Evolutionary conservation across 2,797 vertebrate species (phyloP).

Genomic region (Melanotaenia trifasciata): DNA sequence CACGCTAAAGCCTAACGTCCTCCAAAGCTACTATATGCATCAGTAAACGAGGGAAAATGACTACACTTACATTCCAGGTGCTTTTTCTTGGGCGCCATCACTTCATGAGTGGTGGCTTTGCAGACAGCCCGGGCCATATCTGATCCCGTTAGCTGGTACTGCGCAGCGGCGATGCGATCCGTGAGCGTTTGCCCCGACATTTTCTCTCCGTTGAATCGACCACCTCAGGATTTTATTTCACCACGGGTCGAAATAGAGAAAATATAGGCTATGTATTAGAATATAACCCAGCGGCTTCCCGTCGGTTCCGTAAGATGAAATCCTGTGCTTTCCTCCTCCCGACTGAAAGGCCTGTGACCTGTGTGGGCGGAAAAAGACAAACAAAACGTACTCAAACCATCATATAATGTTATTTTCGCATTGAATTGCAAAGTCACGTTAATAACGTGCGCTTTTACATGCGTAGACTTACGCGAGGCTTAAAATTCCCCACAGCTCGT

Average conservation of each 20-base stretch:
- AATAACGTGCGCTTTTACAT: slow-evolving; percentile 41
- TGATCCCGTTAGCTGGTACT: slow-evolving; percentile 99
- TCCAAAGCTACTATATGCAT: slow-evolving; percentile 9
- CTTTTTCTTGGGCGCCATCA: slow-evolving; percentile 99
- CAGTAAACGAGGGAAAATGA: slow-evolving; percentile 10
- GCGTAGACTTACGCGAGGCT: slow-evolving; percentile 77
- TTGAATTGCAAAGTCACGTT: slow-evolving; percentile 43
- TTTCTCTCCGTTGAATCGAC: slow-evolving; percentile 82
- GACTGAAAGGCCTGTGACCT: slow-evolving; percentile 71
- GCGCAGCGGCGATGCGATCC: slow-evolving; percentile 99
- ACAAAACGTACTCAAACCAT: slow-evolving; percentile 29
- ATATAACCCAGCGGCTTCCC: slow-evolving; percentile 33
- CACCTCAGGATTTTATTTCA: slow-evolving; percentile 69
- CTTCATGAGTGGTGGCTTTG: slow-evolving; percentile 99
- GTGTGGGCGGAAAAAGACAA: slow-evolving; percentile 51
- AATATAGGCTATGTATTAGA: slow-evolving; percentile 17
- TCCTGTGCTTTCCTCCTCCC: slow-evolving; percentile 43
- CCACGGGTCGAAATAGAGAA: slow-evolving; percentile 23
- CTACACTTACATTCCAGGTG: slow-evolving; percentile 99
- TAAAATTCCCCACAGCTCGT: slow-evolving; percentile 68
- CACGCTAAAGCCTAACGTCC: background rate
- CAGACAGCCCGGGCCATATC: slow-evolving; percentile 98
- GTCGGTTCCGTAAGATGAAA: slow-evolving; percentile 31
- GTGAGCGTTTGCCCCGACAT: slow-evolving; percentile 99
- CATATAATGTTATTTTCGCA: slow-evolving; percentile 17